Percentiles rank a stretch among this genome's conserved stretches.
These are phyloP conservation scores for Pollenia angustigena DNA, from an alignment of 2,888 invertebrate species.

Conservation along the genomic window DNA sequence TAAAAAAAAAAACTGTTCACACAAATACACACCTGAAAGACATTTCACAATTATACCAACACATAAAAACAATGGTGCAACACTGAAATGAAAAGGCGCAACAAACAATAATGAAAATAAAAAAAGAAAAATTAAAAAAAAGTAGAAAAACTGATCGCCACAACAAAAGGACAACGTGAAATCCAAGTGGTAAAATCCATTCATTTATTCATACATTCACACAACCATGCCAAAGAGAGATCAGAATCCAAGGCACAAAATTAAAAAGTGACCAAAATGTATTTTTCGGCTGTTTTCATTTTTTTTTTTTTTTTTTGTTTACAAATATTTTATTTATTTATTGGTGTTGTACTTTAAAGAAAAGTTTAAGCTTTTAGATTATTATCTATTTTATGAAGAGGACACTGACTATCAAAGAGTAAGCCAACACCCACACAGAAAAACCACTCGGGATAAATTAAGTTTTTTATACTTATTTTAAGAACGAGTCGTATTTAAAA, in stretches of 20 bases:
- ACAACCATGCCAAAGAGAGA: not conserved
- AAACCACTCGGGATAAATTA: too few species aligned
- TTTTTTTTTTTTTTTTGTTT: not conserved
- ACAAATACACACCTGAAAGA: constrained; percentile 26
- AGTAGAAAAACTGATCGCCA: not conserved
- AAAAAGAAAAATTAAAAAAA: not conserved
- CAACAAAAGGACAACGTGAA: constrained; percentile 54
- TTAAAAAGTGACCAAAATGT: constrained; percentile 42
- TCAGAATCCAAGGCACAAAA: not conserved
- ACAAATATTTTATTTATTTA: too few species aligned
- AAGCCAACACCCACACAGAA: too few species aligned
- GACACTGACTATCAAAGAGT: too few species aligned
- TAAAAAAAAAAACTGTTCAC: constrained; percentile 61
- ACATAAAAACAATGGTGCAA: constrained; percentile 7
- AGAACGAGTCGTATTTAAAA: too few species aligned
- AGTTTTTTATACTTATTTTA: too few species aligned
- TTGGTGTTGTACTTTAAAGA: too few species aligned
- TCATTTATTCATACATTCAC: constrained; percentile 47
- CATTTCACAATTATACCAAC: constrained; percentile 21
- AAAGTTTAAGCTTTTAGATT: too few species aligned
- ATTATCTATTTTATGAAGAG: too few species aligned
- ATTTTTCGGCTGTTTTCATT: not conserved
- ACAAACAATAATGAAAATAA: constrained; percentile 6
- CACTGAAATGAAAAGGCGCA: constrained; percentile 28
- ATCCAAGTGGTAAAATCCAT: constrained; percentile 58